Base-by-base conservation (phyloP, 2,888 invertebrate species). In the Epirrhoe alternata region DNA sequence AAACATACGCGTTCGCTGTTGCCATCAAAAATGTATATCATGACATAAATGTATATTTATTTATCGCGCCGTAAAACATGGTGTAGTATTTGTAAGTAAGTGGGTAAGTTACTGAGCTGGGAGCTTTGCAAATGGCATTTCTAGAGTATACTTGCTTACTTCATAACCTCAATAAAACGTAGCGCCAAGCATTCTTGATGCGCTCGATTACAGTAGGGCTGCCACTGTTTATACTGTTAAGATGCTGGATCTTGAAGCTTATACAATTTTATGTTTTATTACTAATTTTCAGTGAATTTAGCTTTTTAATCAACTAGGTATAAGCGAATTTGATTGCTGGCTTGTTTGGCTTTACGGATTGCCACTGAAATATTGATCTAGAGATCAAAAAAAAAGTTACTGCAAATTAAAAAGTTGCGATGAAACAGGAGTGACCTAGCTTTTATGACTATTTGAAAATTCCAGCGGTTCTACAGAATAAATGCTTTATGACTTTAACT, bases 151-250 rank as follows among this genome's bases (percentile, higher is more conserved):
- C 64, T 69, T 59, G 51, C 68, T 65, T 64, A 61, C 61, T 70
- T 70, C 65, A 65, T 66, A 69, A 69, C 66, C 66, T 66, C 69
- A 73, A 74, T 71, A 73, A 73, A 73, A 66, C 61, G 61, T 60
- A 65, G 69, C 63, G 69, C 45, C 45, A 61, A 69, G 62, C 65
- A 68, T 69, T 70, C 67, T 67, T 68, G 68, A 70, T 67, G 66
- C 64, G 64, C 69, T 67, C 70, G 59, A 69, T 70, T 72, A 68
- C 61, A 17, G 55, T 31, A 57, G 45, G 57, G 63, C 30, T 58
- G 63, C 16, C 52, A 6, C 57, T 47, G 16, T 16, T 52, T 47
- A 47, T 33, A 14, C 16, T 4, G 16, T 42, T 24, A 24, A 1
- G 24, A 10, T 38, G 3, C 38, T 8, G 0, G 8, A 38, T 7